These are phyloP conservation scores for Falcunculus frontatus DNA, from an alignment of 2,113 vertebrate species.

Conservation along the genomic window DNA sequence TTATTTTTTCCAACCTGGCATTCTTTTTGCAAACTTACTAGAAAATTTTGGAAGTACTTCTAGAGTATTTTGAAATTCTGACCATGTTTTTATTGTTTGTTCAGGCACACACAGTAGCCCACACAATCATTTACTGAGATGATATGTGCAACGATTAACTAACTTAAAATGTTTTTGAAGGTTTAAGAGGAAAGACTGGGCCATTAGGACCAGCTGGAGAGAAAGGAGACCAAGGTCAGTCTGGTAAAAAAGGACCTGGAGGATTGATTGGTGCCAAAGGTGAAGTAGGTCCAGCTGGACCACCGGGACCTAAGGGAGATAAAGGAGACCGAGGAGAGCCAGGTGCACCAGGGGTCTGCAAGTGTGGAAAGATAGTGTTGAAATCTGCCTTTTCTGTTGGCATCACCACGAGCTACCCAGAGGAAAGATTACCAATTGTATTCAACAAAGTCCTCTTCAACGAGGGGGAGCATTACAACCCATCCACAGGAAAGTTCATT, in stretches of 20 bases:
- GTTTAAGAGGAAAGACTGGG: conserved; percentile 87
- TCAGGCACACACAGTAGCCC: conserved; percentile 2
- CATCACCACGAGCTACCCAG: conserved; percentile 95
- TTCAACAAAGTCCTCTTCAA: conserved; percentile 97
- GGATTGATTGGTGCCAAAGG: conserved; percentile 81
- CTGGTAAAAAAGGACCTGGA: conserved; percentile 87
- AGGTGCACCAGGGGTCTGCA: conserved; percentile 84
- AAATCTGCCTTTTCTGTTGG: conserved; percentile 95
- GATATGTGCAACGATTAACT: not conserved
- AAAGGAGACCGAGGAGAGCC: conserved; percentile 81
- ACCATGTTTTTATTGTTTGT: not conserved
- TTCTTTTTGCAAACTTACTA: not conserved
- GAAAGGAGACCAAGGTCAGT: conserved; percentile 86
- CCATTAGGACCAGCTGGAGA: conserved; percentile 84
- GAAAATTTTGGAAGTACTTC: not conserved
- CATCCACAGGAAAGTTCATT: conserved; percentile 91
- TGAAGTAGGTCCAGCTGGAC: conserved; percentile 75
- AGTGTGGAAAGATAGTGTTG: conserved; percentile 88
- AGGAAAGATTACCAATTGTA: conserved; percentile 86
- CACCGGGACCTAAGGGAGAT: conserved; percentile 81
- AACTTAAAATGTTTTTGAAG: conserved; percentile 75
- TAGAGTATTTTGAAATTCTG: not conserved
- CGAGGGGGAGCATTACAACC: conserved; percentile 91
- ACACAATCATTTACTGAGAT: not conserved
- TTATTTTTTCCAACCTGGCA: not conserved